phyloP scores from a whole-genome alignment of 1,140 invertebrate genomes.

The Listronotus bonariensis region DNA sequence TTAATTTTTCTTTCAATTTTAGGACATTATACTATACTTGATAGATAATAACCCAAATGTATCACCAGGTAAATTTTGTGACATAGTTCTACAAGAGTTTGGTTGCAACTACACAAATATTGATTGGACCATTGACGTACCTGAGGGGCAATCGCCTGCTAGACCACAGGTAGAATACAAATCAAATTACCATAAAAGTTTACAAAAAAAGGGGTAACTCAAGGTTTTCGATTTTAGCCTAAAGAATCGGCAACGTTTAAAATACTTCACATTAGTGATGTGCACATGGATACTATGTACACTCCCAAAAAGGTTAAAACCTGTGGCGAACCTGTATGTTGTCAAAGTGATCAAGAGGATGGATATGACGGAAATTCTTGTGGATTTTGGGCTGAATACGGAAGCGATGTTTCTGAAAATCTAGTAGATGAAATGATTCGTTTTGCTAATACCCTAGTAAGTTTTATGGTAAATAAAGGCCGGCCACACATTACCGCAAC shows the following conservation, averaged over 20 bases:
- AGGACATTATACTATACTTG: slow-evolving; percentile 49
- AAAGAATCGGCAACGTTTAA: slow-evolving; percentile 42
- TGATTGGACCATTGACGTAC: slow-evolving; percentile 63
- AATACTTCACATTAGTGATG: slow-evolving; percentile 77
- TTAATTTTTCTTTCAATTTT: slow-evolving; percentile 6
- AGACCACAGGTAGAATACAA: no score
- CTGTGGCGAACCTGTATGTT: slow-evolving; percentile 80
- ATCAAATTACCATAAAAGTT: no score
- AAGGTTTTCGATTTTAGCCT: no score
- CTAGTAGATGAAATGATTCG: slow-evolving; percentile 35
- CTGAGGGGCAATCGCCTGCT: slow-evolving; percentile 41
- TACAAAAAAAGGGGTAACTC: no score
- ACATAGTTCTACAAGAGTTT: slow-evolving; percentile 59
- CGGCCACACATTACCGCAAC: no score
- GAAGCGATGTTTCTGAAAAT: slow-evolving; percentile 65
- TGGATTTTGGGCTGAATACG: slow-evolving; percentile 79
- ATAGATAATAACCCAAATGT: slow-evolving; percentile 59
- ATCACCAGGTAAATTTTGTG: slow-evolving; percentile 59
- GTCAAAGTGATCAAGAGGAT: slow-evolving; percentile 60
- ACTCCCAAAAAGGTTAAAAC: slow-evolving; percentile 65
- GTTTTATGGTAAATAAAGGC: no score
- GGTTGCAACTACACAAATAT: slow-evolving; percentile 53
- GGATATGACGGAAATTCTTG: slow-evolving; percentile 63
- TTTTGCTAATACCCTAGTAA: slow-evolving; percentile 36
- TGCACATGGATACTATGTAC: slow-evolving; percentile 81